Conservation (phyloP, 2,797 vertebrate species). For the Syngnathus acus region DNA sequence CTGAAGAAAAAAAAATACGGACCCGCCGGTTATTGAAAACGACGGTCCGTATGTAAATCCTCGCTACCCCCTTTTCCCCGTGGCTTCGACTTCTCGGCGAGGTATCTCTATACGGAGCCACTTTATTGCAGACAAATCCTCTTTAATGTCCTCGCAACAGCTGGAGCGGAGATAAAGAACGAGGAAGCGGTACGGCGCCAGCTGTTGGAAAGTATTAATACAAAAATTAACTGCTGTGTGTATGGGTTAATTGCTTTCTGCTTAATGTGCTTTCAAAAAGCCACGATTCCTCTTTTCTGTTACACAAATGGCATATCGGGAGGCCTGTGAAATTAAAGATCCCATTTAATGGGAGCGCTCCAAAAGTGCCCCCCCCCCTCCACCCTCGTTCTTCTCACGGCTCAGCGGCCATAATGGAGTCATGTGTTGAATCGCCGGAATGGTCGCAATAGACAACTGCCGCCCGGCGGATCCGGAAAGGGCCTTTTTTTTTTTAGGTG, state of each 20-base stretch:
- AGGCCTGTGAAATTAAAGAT: slow-evolving; percentile 74
- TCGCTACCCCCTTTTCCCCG: slow-evolving; percentile 27
- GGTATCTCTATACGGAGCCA: slow-evolving; percentile 68
- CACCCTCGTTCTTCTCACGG: slow-evolving; percentile 62
- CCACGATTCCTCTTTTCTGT: slow-evolving; percentile 68
- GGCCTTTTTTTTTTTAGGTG: slow-evolving; percentile 31
- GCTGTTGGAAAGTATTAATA: slow-evolving; percentile 75
- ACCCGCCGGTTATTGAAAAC: slow-evolving; percentile 54
- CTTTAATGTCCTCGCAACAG: slow-evolving; percentile 75
- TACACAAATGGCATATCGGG: slow-evolving; percentile 68
- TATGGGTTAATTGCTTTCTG: slow-evolving; percentile 75
- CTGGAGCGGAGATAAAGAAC: slow-evolving; percentile 75
- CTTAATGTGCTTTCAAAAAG: slow-evolving; percentile 76
- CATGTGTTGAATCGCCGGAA: slow-evolving; percentile 73
- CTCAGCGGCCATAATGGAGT: slow-evolving; percentile 70
- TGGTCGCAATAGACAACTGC: slow-evolving; percentile 76
- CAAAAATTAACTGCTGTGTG: slow-evolving; percentile 76
- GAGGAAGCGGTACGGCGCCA: slow-evolving; percentile 68
- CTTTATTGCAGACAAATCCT: slow-evolving; percentile 73
- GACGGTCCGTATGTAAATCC: slow-evolving; percentile 66
- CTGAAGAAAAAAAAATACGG: slow-evolving; percentile 44
- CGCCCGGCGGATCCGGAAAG: slow-evolving; percentile 58
- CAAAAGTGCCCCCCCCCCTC: slow-evolving; percentile 12
- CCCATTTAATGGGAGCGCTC: slow-evolving; percentile 62
- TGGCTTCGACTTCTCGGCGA: slow-evolving; percentile 54